Percentiles rank a stretch among this genome's conserved stretches.
phyloP scores from a whole-genome alignment of 2,113 vertebrate species.

The Datnioides undecimradiatus region DNA sequence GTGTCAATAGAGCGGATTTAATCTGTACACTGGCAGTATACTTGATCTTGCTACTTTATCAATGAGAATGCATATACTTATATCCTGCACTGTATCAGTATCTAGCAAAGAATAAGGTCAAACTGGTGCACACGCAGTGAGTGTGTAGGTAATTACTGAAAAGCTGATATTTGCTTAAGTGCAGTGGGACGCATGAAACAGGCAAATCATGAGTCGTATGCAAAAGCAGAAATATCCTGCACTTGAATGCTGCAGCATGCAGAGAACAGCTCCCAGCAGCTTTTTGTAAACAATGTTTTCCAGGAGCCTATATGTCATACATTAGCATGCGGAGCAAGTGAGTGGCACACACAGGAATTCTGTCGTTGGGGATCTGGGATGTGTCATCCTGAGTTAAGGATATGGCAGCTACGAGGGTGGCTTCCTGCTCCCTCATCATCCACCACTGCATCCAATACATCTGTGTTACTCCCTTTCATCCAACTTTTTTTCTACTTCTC shows the following conservation, averaged over 20 bases:
- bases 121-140: not conserved
- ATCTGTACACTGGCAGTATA: too few species aligned
- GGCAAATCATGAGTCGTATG: conserved; percentile 45
- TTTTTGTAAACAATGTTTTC: conserved; percentile 54
- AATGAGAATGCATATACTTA: not conserved
- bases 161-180: conserved; percentile 49
- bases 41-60: too few species aligned
- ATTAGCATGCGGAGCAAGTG: conserved; percentile 44
- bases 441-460: not conserved
- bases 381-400: conserved; percentile 44
- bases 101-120: not conserved
- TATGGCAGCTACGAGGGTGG: conserved; percentile 43
- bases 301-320: conserved; percentile 66
- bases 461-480: not conserved
- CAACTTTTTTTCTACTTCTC: not conserved
- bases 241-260: conserved; percentile 19
- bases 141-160: not conserved
- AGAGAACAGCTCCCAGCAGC: conserved; percentile 22
- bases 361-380: conserved; percentile 60
- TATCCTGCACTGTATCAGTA: not conserved
- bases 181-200: conserved; percentile 10
- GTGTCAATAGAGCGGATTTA: not conserved
- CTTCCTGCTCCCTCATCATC: conserved; percentile 26
- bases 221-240: conserved; percentile 17
- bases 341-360: conserved; percentile 33